Evolutionary conservation across 2,888 invertebrate genomes (phyloP), one percentile per base, ranked within the genome.

Genomic region (Leptogaster cylindrica): DNA sequence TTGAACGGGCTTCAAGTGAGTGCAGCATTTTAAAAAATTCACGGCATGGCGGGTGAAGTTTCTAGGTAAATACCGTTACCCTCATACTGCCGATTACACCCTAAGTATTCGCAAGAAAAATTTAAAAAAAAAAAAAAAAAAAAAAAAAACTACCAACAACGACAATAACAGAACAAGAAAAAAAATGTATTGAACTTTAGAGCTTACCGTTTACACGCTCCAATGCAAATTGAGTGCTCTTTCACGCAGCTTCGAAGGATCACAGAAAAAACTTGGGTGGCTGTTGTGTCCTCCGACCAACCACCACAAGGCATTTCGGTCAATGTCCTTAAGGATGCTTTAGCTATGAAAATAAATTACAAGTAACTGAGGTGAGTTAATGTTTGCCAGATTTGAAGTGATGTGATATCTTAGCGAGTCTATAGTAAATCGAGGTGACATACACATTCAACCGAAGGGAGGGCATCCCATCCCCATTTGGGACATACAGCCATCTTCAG

Each of bases 161-260:
- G 6, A 16, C 6, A 41, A 3, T 12, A 39, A 10, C 39, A 39
- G 39, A 39, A 39, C 36, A 10, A 14, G n/a, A 14, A 36, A 14
- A 39, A 20, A 55, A 55, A 36, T 36, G 39, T 55, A 55, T 55
- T 55, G 36, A 55, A 55, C 55, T 31, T 55, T 33, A 36, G 36
- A 36, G 55, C 39, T 55, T 55, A 23, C 55, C 36, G 55, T 36
- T 55, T 55, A 55, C 23, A 23, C 12, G 55, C 36, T 55, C 16
- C 55, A 20, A n/a, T 55, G 55, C 36, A 55, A 55, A 55, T 55
- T 55, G 55, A 55, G 36, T 55, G 36, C 55, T 55, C 36, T 33
- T 55, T 55, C 20, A 55, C 55, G 55, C 55, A 55, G 55, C 39
- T 55, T 20, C n/a, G 23, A 23, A 7, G 55, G 55, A 55, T 36